Evolutionary conservation across 35 echinoderm and acorn worm species (phyloP).

Genomic region (Apostichopus japonicus): DNA sequence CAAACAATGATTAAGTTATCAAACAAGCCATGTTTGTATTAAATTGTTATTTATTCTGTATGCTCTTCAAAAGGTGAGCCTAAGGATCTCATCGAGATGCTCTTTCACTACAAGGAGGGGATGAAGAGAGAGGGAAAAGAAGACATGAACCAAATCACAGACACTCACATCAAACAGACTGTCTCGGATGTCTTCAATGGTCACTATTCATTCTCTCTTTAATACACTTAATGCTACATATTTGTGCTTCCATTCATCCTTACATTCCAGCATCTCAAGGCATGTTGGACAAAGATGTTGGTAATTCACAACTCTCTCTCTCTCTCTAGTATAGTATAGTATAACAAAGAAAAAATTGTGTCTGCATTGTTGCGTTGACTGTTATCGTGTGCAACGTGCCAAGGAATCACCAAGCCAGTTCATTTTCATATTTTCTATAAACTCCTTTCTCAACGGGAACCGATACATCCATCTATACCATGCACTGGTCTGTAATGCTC

Average conservation of each 20-base stretch:
- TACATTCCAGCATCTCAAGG: no score
- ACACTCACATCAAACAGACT: constrained; percentile 41
- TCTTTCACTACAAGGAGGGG: constrained; percentile 26
- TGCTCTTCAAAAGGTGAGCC: neutral
- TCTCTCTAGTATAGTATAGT: no score
- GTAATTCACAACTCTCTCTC: no score
- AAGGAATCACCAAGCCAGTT: no score
- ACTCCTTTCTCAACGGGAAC: constrained; percentile 42
- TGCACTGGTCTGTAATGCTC: constrained; percentile 71
- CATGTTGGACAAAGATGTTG: no score
- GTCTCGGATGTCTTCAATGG: constrained; percentile 18
- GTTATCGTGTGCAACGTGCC: no score
- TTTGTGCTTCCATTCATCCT: no score
- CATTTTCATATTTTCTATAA: no score
- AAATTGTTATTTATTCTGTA: neutral
- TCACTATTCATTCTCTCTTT: neutral
- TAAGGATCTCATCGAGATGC: constrained; percentile 46
- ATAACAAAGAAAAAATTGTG: no score
- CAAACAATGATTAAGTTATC: no score
- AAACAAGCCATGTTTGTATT: neutral
- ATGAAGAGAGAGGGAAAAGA: constrained; percentile 20
- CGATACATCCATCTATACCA: constrained; percentile 56
- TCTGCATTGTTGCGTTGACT: no score
- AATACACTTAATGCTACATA: neutral
- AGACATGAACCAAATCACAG: constrained; percentile 41